These are phyloP conservation scores for Eolophus roseicapilla DNA, from an alignment of 2,113 vertebrate genomes.

Conservation along the genomic window DNA sequence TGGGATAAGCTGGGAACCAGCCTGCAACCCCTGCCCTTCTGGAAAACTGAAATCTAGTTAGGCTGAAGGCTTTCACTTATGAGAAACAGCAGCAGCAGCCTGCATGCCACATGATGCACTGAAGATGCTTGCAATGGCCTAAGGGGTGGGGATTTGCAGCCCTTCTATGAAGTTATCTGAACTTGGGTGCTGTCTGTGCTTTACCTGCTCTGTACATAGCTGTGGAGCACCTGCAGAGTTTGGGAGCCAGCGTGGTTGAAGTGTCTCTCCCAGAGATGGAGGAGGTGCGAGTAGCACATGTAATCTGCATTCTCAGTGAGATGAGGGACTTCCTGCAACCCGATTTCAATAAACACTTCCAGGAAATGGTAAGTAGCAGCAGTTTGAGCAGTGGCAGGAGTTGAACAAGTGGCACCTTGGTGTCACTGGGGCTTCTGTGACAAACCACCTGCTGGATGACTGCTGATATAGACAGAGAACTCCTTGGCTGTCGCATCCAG, in stretches of 20 bases:
- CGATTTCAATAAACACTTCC: constrained; percentile 65
- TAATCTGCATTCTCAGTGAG: constrained; percentile 64
- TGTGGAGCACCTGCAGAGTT: constrained; percentile 40
- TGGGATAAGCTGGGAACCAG: neutral
- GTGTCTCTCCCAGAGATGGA: constrained; percentile 66
- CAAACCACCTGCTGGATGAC: neutral
- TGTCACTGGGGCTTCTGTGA: neutral
- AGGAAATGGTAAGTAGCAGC: constrained; percentile 56
- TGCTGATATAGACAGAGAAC: neutral
- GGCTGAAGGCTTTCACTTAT: neutral
- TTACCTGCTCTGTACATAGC: constrained; percentile 8
- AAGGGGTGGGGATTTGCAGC: neutral
- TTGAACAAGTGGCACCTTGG: neutral
- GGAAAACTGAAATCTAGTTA: neutral
- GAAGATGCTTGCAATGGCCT: neutral
- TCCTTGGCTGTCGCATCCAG: neutral
- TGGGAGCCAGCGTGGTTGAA: constrained; percentile 60
- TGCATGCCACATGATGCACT: rapidly evolving
- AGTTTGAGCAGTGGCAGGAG: neutral
- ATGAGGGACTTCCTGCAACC: constrained; percentile 66
- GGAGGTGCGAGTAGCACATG: constrained; percentile 41
- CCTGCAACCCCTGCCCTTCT: neutral
- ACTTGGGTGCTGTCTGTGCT: neutral
- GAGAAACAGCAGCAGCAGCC: neutral
- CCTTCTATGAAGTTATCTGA: neutral